These are phyloP conservation scores for Cryptus viduatorius DNA, from an alignment of 2,888 invertebrate species.

Conservation along the genomic window DNA sequence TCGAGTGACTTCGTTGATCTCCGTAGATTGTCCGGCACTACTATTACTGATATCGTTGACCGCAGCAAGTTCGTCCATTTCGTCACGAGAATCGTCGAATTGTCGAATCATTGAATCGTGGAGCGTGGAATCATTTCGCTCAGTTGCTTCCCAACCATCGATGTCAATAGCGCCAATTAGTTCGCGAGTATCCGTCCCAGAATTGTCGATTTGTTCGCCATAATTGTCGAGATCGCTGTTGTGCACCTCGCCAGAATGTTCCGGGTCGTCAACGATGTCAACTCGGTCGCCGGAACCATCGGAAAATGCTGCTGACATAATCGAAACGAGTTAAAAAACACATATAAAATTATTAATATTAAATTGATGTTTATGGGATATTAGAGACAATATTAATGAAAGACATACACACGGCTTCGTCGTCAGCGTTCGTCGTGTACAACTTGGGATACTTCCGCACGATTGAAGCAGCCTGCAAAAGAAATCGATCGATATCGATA, in stretches of 20 bases:
- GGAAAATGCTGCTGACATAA: background rate
- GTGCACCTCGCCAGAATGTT: background rate
- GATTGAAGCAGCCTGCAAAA: background rate
- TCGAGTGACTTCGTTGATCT: too few relatives aligned
- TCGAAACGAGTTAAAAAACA: background rate
- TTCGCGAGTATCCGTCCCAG: too few relatives aligned
- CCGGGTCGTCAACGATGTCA: background rate
- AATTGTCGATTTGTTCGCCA: too few relatives aligned
- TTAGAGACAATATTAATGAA: background rate
- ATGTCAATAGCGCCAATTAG: too few relatives aligned
- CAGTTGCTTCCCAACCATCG: too few relatives aligned
- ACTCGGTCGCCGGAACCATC: background rate
- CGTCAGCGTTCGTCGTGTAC: background rate
- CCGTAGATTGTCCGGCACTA: too few relatives aligned
- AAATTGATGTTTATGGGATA: background rate
- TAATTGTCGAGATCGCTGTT: background rate
- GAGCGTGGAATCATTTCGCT: too few relatives aligned
- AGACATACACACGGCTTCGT: background rate
- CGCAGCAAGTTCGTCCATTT: too few relatives aligned
- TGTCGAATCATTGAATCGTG: too few relatives aligned
- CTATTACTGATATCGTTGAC: too few relatives aligned
- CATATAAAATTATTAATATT: background rate
- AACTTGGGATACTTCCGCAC: background rate
- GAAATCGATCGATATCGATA: background rate
- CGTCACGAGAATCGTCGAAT: too few relatives aligned